phyloP scores from a whole-genome alignment of 2,113 vertebrate genomes.

The rabbit (Oryctolagus cuniculus) region mOryCun1.1 NC_091442.1:82149001-82149500 shows the following conservation, averaged over 20 bases:
- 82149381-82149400: neutral
- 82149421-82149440: too few species aligned
- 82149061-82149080: neutral
- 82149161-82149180: conserved; percentile 21
- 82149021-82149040: neutral
- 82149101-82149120: neutral
- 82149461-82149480: neutral
- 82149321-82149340: neutral
- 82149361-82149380: neutral
- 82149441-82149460: neutral
- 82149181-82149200: neutral
- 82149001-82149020: neutral
- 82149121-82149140: neutral
- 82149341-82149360: neutral
- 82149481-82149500: neutral
- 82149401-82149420: too few species aligned
- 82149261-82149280: neutral
- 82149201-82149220: neutral
- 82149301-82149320: neutral
- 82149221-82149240: neutral
- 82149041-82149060: neutral
- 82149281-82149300: neutral
- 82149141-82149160: neutral
- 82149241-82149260: neutral
- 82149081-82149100: neutral